These are phyloP conservation scores for Rhizomys pruinosus DNA, from an alignment of 2,113 vertebrate genomes.

Conservation along the genomic window DNA sequence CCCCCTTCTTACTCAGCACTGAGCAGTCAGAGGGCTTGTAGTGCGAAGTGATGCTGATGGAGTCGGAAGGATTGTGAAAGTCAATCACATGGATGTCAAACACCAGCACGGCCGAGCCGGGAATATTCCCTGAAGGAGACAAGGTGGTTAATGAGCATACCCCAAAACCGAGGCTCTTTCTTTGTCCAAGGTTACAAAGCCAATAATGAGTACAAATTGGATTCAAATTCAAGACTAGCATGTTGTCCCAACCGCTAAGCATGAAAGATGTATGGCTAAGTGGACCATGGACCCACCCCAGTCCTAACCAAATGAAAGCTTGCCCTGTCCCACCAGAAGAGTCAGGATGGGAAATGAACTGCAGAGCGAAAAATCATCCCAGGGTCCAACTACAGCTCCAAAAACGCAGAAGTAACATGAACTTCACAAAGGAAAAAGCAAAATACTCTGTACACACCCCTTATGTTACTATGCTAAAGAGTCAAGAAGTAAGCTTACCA, in stretches of 20 bases:
- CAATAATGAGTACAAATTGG: neutral
- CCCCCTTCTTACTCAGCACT: conserved; percentile 92
- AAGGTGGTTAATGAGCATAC: neutral
- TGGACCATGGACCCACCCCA: neutral
- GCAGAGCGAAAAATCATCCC: neutral
- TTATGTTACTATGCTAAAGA: neutral
- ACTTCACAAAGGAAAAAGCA: neutral
- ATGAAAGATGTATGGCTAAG: neutral
- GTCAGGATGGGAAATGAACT: neutral
- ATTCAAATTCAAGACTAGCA: neutral
- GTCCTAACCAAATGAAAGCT: neutral
- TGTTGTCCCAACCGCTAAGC: neutral
- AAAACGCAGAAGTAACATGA: neutral
- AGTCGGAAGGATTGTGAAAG: conserved; percentile 96
- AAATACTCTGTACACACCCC: neutral
- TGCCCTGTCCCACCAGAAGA: neutral
- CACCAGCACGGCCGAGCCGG: conserved; percentile 96
- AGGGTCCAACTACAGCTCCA: neutral
- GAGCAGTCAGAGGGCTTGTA: conserved; percentile 91
- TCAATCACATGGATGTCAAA: conserved; percentile 97
- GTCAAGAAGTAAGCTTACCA: neutral
- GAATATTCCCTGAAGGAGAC: conserved; percentile 91
- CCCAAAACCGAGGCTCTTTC: too few relatives aligned
- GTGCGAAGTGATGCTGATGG: conserved; percentile 87
- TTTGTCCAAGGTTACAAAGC: too few relatives aligned